Conservation (phyloP, 2,888 invertebrate genomes). For the Calliopum simillimum region DNA sequence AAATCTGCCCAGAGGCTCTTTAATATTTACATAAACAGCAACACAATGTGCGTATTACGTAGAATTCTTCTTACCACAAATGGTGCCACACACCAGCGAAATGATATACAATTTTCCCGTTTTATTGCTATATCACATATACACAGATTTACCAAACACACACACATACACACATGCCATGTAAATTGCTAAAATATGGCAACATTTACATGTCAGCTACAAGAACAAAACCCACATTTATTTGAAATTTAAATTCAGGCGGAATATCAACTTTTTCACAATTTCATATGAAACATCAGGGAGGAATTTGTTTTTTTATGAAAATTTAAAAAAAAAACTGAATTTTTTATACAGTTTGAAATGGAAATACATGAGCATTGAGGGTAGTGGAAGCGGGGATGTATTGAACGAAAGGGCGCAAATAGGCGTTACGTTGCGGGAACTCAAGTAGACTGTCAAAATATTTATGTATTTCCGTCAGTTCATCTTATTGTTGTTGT, state of each 20-base stretch:
- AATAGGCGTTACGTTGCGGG: not conserved
- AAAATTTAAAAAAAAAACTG: no score
- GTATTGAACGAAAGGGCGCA: no score
- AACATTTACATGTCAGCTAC: constrained; percentile 22
- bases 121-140: not conserved
- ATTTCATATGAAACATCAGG: no score
- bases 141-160: not conserved
- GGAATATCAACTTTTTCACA: not conserved
- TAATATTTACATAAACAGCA: constrained; percentile 7
- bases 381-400: not conserved
- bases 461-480: constrained; percentile 13
- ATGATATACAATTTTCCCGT: not conserved
- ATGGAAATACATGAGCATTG: not conserved
- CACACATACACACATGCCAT: constrained; percentile 11
- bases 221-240: constrained; percentile 2
- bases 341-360: not conserved
- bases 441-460: constrained; percentile 4
- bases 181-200: constrained; percentile 21
- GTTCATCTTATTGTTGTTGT: not conserved
- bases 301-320: no score
- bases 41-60: not conserved
- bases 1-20: constrained; percentile 14
- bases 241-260: constrained; percentile 16
- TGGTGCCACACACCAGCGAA: no score
- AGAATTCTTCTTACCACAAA: not conserved